These are phyloP conservation scores for Heterotis niloticus DNA, from an alignment of 2,113 vertebrate species.

Conservation along the genomic window DNA sequence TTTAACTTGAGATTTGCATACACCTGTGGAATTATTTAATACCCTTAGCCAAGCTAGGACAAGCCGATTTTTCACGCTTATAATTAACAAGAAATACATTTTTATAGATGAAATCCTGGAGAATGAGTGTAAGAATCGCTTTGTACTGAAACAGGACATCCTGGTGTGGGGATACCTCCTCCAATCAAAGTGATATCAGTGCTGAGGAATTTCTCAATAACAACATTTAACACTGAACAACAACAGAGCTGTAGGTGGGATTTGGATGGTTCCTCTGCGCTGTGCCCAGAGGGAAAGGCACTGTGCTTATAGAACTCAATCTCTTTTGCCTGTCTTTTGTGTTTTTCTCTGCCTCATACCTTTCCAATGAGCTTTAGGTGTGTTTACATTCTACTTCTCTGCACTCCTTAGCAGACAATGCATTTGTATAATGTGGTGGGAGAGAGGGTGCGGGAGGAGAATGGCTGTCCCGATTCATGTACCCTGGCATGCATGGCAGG, in stretches of 20 bases:
- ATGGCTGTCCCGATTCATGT: too few species aligned
- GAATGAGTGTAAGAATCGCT: neutral
- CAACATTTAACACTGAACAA: slow-evolving; percentile 17
- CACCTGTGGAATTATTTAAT: too few species aligned
- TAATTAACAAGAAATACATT: too few species aligned
- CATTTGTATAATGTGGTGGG: neutral
- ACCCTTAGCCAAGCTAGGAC: too few species aligned
- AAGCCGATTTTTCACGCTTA: too few species aligned
- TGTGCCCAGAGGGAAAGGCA: slow-evolving; percentile 17
- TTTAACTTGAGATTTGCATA: too few species aligned
- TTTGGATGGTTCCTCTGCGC: slow-evolving; percentile 19
- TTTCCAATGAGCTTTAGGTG: too few species aligned
- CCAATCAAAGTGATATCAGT: slow-evolving; percentile 13
- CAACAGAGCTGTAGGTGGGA: neutral
- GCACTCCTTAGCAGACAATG: too few species aligned
- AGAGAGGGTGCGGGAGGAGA: too few species aligned
- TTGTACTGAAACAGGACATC: neutral
- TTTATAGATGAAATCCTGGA: neutral
- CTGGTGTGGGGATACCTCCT: neutral
- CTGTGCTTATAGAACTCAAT: neutral
- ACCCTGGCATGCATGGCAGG: too few species aligned
- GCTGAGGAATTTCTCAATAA: slow-evolving; percentile 38
- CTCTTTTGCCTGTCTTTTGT: neutral
- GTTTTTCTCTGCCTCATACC: neutral
- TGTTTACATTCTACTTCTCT: too few species aligned